Conservation (phyloP, 2,113 vertebrate genomes). For the Elanus axillaris region DNA sequence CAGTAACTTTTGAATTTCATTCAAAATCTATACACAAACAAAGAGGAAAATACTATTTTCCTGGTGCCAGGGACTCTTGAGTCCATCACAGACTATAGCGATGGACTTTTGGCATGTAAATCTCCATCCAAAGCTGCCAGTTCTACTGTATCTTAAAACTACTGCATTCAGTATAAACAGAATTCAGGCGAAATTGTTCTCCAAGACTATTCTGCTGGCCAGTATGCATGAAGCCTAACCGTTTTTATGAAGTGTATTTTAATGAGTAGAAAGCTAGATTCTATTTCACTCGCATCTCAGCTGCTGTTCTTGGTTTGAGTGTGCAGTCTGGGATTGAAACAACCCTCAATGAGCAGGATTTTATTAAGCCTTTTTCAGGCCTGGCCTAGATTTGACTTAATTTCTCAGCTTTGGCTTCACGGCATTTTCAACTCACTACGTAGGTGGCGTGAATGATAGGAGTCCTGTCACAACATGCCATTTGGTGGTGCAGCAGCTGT, state of each 20-base stretch:
- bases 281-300: neutral
- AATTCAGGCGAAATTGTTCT: neutral
- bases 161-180: neutral
- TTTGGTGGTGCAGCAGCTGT: neutral
- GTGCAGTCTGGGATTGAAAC: neutral
- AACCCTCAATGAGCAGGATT: neutral
- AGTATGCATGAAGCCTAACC: neutral
- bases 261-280: neutral
- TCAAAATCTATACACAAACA: neutral
- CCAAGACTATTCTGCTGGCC: neutral
- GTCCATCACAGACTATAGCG: neutral
- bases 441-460: neutral
- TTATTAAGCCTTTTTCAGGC: neutral
- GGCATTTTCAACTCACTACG: neutral
- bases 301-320: neutral
- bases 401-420: neutral
- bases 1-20: neutral
- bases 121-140: neutral
- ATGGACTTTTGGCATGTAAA: neutral
- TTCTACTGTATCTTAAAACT: neutral
- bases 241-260: neutral
- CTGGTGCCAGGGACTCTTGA: neutral
- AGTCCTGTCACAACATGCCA: neutral
- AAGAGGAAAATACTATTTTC: neutral
- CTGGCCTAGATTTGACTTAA: neutral